Percentiles rank a stretch among this genome's conserved stretches.
Evolutionary conservation across 64 coral and sea anemone species (phyloP).

Genomic region (Montipora foliosa): DNA sequence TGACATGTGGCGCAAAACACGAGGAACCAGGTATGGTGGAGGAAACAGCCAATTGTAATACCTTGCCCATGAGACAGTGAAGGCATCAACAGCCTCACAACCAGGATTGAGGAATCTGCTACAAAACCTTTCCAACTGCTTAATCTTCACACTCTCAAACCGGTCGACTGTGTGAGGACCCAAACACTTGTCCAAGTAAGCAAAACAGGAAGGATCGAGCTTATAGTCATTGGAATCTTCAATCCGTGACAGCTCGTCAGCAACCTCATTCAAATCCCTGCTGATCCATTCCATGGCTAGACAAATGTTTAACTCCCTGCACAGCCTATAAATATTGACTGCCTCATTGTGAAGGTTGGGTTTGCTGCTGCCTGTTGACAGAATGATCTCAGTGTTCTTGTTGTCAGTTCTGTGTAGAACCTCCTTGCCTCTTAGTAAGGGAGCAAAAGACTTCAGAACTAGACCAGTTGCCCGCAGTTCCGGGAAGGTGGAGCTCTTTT

Average conservation of each 20-base stretch:
- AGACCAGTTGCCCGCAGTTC: constrained; percentile 2
- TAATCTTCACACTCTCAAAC: constrained; percentile 33
- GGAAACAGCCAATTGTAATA: constrained; percentile 67
- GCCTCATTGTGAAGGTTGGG: neutral
- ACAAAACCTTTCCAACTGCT: constrained; percentile 24
- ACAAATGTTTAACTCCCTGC: constrained; percentile 1
- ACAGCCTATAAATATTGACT: constrained; percentile 25
- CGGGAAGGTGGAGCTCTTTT: constrained; percentile 14
- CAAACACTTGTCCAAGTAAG: constrained; percentile 3
- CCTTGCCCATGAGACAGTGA: neutral
- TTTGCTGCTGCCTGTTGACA: neutral
- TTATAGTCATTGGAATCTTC: neutral
- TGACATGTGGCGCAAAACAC: neutral
- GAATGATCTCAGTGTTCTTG: neutral
- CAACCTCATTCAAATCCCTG: constrained; percentile 1
- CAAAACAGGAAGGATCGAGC: constrained; percentile 19
- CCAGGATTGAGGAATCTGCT: constrained; percentile 19
- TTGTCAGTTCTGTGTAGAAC: constrained; percentile 20
- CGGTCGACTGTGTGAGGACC: constrained; percentile 33
- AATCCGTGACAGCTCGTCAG: too few relatives aligned
- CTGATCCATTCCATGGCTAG: constrained; percentile 27
- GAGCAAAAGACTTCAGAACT: constrained; percentile 23
- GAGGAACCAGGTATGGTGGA: constrained; percentile 49
- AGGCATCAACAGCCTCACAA: constrained; percentile 44
- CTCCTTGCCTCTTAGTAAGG: neutral